phyloP scores from a whole-genome alignment of 1,140 invertebrate genomes.

The Sarcophaga peregrina region DNA sequence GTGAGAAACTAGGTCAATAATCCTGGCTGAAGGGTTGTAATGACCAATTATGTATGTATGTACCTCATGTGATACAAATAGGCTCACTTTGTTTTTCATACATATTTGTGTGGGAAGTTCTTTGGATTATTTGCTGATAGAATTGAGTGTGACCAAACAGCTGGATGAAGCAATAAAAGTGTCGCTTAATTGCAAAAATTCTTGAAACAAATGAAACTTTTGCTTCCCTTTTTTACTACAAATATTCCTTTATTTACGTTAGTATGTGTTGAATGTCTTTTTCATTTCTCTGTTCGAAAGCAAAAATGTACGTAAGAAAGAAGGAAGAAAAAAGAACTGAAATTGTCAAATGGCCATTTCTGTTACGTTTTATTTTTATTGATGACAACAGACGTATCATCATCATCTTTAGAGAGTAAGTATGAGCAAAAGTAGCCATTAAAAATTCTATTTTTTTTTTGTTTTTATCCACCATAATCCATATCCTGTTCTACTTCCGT shows the following conservation, averaged over 20 bases:
- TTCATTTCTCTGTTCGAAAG: background rate
- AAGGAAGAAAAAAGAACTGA: background rate
- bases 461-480: background rate
- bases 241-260: conserved; percentile 3
- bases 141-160: background rate
- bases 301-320: background rate
- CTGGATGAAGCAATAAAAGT: background rate
- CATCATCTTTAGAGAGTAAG: background rate
- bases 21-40: no score
- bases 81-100: no score
- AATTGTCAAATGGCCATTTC: conserved; percentile 33
- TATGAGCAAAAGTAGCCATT: background rate
- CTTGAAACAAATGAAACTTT: conserved; percentile 24
- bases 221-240: no score
- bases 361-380: conserved; percentile 22
- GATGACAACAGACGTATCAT: conserved; percentile 29
- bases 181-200: conserved; percentile 30
- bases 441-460: background rate
- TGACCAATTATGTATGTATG: no score
- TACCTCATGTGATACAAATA: no score
- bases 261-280: background rate
- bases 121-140: no score
- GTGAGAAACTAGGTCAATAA: no score
- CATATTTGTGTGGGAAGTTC: no score
- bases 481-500: background rate